Evolutionary conservation across 2,888 invertebrate genomes (phyloP).

Genomic region (Nineta flava): DNA sequence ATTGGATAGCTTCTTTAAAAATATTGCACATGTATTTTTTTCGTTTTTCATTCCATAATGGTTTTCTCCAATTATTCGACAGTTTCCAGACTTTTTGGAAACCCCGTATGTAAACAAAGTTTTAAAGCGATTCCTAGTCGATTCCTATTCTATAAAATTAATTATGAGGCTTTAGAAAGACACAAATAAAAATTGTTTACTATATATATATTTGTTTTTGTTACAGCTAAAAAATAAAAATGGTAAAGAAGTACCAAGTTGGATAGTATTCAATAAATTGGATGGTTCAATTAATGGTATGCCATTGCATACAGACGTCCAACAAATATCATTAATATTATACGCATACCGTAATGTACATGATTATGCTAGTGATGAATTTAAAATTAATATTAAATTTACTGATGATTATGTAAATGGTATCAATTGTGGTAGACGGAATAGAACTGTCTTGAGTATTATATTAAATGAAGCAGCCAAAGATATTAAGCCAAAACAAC

Average conservation of each 20-base stretch:
- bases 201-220: conserved; percentile 2
- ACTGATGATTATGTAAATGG: neutral
- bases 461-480: conserved; percentile 50
- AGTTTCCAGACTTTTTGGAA: too few relatives aligned
- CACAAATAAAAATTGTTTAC: too few relatives aligned
- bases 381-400: conserved; percentile 33
- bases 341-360: conserved; percentile 9
- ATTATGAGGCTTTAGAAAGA: too few relatives aligned
- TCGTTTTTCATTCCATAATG: too few relatives aligned
- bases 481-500: conserved; percentile 42
- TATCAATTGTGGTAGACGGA: neutral
- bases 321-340: neutral
- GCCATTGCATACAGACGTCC: conserved; percentile 42
- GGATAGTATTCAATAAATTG: conserved; percentile 55
- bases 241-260: conserved; percentile 36
- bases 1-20: too few relatives aligned
- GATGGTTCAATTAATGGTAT: conserved; percentile 60
- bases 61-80: too few relatives aligned
- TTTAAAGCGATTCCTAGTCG: too few relatives aligned
- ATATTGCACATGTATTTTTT: too few relatives aligned
- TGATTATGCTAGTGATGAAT: conserved; percentile 41
- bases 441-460: conserved; percentile 40
- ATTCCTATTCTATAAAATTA: too few relatives aligned
- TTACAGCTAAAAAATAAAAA: conserved; percentile 27
- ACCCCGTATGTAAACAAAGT: too few relatives aligned